Evolutionary conservation across 2,888 invertebrate species (phyloP).

Genomic region (Molorchus minor): DNA sequence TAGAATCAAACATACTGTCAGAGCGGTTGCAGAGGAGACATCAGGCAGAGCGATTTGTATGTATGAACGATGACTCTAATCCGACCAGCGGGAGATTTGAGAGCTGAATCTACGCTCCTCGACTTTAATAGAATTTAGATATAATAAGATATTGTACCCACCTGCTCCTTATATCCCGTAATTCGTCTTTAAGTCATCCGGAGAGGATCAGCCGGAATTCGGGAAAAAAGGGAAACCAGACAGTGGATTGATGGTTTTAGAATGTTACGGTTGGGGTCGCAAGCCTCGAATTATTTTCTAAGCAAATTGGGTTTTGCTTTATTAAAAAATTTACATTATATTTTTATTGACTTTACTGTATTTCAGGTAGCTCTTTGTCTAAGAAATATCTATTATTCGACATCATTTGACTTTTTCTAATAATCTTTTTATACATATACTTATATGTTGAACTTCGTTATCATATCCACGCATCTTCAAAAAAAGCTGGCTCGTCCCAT

Average conservation of each 20-base stretch:
- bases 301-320: not conserved
- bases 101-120: constrained; percentile 8
- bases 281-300: not conserved
- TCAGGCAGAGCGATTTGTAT: constrained; percentile 17
- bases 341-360: not conserved
- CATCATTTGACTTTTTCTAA: not conserved
- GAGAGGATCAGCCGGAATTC: constrained; percentile 24
- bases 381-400: not conserved
- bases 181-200: constrained; percentile 38
- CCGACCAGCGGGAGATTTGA: constrained; percentile 13
- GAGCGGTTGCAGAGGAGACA: not conserved
- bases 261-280: not conserved
- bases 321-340: not conserved
- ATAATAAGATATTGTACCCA: constrained; percentile 46
- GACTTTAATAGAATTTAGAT: constrained; percentile 44
- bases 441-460: no score
- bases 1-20: constrained; percentile 2
- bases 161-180: constrained; percentile 41
- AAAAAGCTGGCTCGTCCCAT: no score
- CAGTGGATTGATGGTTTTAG: not conserved
- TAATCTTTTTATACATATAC: no score
- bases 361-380: not conserved
- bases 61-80: constrained; percentile 23
- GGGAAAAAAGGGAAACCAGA: not conserved
- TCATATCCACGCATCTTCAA: no score